Evolutionary conservation across 1,140 invertebrate species (phyloP), one percentile per base, ranked within the genome.

Genomic region (Oryzaephilus surinamensis): DNA sequence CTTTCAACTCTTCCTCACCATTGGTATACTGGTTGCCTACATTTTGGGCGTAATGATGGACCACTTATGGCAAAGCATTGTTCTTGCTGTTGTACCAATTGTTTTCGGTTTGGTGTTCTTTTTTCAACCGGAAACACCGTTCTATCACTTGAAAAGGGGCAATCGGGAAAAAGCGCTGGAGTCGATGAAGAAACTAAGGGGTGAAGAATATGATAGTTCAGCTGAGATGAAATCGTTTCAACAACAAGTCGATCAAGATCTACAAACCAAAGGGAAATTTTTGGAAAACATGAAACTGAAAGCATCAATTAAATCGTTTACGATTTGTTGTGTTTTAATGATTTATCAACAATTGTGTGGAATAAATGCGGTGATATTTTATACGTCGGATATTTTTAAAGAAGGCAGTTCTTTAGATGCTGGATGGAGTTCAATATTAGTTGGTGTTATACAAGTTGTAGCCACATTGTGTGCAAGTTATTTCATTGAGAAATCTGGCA

Each of bases 61-160:
- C 37, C 71, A 67, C 57, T 49, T 55, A 18, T 42, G 45, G n/a
- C 48, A 79, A 7, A 74, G 77, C 0, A 50, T 77, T 1, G 49
- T 76, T 17, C 77, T 74, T 14, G 69, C 65, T 0, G 38, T 71
- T 2, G 51, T 80, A 6, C 77, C 80, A 0, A 6, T 79, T 0
- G 43, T 82, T 6, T 75, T 78, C 39, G 69, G 70, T 8, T 38
- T 56, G 0, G 48, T 70, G 1, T 76, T 81, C 57, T 55, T 76
- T n/a, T 72, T 77, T 23, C 72, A 81, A 63, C 82, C 82, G 0
- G 82, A 86, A 60, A 76, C 79, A 1, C 82, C 74, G 0, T 57
- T 62, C 0, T 62, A 69, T 53, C 55, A 69, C 44, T 47, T 73
- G 27, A 65, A 63, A 21, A 73, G 73, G 49, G 72, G 73, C 8